These are phyloP conservation scores for Polylopha cassiicola DNA, from an alignment of 2,888 invertebrate species.

Conservation along the genomic window DNA sequence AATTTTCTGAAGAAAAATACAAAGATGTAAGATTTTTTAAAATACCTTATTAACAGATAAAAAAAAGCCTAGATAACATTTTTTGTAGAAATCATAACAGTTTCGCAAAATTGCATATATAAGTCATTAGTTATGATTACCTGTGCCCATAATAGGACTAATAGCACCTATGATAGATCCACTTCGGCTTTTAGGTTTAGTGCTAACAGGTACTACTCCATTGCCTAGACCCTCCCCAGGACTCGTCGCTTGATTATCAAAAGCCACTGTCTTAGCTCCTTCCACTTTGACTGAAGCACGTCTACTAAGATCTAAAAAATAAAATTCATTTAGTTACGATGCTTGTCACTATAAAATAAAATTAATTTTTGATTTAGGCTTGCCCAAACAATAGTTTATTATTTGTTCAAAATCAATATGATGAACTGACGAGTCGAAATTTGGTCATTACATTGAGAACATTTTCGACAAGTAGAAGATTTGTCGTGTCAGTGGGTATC, in stretches of 20 bases:
- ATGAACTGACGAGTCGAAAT: no score
- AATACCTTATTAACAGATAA: background rate
- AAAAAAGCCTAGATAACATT: background rate
- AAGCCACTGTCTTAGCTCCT: conserved; percentile 54
- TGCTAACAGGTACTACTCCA: conserved; percentile 39
- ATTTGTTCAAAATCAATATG: no score
- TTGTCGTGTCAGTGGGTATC: no score
- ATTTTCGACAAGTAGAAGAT: no score
- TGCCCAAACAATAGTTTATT: no score
- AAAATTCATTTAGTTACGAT: background rate
- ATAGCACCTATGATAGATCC: conserved; percentile 74
- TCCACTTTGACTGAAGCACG: conserved; percentile 60
- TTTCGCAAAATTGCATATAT: background rate
- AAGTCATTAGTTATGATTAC: conserved; percentile 33
- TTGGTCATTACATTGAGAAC: no score
- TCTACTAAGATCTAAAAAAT: conserved; percentile 54
- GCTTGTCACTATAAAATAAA: no score
- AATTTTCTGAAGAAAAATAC: conserved; percentile 45
- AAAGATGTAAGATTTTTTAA: conserved; percentile 4
- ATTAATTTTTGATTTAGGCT: no score
- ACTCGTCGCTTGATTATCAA: conserved; percentile 53
- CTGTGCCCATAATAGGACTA: conserved; percentile 73
- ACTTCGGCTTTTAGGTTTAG: conserved; percentile 68
- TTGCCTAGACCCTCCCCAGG: conserved; percentile 53
- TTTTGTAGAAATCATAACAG: background rate